Evolutionary conservation across 2,888 invertebrate species (phyloP).

Genomic region (Melinopterus prodromus): DNA sequence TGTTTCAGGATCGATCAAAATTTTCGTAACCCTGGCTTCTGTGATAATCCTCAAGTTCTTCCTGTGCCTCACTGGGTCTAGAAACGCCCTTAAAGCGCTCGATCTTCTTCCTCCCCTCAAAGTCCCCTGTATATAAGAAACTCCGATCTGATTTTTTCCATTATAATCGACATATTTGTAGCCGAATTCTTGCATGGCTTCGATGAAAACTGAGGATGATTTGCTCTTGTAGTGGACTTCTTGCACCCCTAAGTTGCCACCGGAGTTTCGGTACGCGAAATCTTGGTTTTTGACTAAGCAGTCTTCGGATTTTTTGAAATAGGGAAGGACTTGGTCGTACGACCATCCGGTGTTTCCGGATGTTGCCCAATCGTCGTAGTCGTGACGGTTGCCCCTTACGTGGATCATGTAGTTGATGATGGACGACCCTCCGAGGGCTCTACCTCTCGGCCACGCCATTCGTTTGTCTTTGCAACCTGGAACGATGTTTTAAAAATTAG

Average conservation of each 20-base stretch:
- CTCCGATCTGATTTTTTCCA: slow-evolving; percentile 56
- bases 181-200: slow-evolving; percentile 59
- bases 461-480: slow-evolving; percentile 33
- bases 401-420: slow-evolving; percentile 76
- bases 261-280: slow-evolving; percentile 67
- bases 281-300: slow-evolving; percentile 51
- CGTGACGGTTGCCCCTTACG: slow-evolving; percentile 73
- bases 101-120: slow-evolving; percentile 63
- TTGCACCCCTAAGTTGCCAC: slow-evolving; percentile 70
- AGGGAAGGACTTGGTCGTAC: slow-evolving; percentile 60
- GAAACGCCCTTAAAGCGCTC: slow-evolving; percentile 68
- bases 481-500: too few species aligned
- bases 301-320: slow-evolving; percentile 63
- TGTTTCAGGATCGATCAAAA: too few species aligned
- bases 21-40: slow-evolving; percentile 67
- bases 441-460: slow-evolving; percentile 67
- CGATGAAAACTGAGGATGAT: slow-evolving; percentile 55
- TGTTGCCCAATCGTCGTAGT: slow-evolving; percentile 74
- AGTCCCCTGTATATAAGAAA: slow-evolving; percentile 61
- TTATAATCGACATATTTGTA: slow-evolving; percentile 61
- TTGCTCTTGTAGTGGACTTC: slow-evolving; percentile 63
- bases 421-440: slow-evolving; percentile 67
- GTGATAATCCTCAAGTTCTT: slow-evolving; percentile 68
- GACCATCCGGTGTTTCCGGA: slow-evolving; percentile 79
- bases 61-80: slow-evolving; percentile 63